A percentile compares a stretch with the other conserved stretches of the same genome.
phyloP scores from a whole-genome alignment of 2,113 vertebrate species.

The Mustelus asterias region DNA sequence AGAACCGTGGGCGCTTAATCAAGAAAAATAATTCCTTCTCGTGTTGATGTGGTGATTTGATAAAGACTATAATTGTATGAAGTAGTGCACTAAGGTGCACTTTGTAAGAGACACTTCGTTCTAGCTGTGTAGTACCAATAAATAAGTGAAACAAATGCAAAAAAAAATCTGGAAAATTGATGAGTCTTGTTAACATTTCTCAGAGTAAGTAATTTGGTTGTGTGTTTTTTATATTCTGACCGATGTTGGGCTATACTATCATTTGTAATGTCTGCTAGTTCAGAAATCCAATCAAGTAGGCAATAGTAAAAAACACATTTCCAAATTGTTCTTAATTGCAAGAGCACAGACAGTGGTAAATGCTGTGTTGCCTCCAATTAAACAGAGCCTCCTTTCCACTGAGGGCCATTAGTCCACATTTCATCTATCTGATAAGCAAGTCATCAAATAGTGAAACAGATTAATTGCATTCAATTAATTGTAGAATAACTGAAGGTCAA shows the following conservation, averaged over 20 bases:
- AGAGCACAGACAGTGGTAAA: slow-evolving; percentile 61
- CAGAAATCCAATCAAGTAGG: slow-evolving; percentile 81
- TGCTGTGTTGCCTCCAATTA: slow-evolving; percentile 69
- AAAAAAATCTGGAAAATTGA: slow-evolving; percentile 55
- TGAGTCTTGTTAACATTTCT: slow-evolving; percentile 60
- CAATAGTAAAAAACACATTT: slow-evolving; percentile 64
- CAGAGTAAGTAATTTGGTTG: slow-evolving; percentile 67
- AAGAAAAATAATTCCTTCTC: slow-evolving; percentile 96
- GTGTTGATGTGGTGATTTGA: slow-evolving; percentile 75
- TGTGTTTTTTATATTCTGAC: slow-evolving; percentile 61
- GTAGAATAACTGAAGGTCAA: slow-evolving; percentile 57
- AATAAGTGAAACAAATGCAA: slow-evolving; percentile 54
- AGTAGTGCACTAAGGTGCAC: slow-evolving; percentile 50
- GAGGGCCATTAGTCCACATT: slow-evolving; percentile 71
- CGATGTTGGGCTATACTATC: slow-evolving; percentile 67
- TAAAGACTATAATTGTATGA: slow-evolving; percentile 61
- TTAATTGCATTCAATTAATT: slow-evolving; percentile 74
- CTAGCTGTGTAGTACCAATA: slow-evolving; percentile 48
- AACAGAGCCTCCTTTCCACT: slow-evolving; percentile 65
- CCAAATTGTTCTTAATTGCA: slow-evolving; percentile 90
- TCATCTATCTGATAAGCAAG: slow-evolving; percentile 78
- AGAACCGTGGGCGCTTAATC: slow-evolving; percentile 89
- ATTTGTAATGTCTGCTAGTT: slow-evolving; percentile 73
- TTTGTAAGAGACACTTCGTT: slow-evolving; percentile 62
- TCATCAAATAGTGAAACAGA: slow-evolving; percentile 66